A percentile compares a stretch with the other conserved stretches of the same genome.
Evolutionary conservation across 2,113 vertebrate genomes (phyloP).

Genomic region (Elgaria multicarinata): DNA sequence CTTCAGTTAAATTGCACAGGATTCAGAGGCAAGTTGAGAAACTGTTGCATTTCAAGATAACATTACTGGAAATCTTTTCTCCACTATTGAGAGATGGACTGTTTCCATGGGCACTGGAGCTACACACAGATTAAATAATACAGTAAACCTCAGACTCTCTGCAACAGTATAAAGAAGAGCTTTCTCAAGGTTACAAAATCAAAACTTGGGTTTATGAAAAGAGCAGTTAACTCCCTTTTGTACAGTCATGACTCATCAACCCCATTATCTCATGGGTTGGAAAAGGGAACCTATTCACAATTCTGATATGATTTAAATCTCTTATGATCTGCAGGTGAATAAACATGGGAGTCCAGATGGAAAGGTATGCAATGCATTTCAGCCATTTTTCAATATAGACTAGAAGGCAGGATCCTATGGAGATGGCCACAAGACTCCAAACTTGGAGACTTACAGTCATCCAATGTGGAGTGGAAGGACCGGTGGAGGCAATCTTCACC

Average conservation of each 20-base stretch:
- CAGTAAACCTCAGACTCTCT: rapidly evolving
- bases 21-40: not conserved
- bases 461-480: too few species aligned
- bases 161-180: rapidly evolving
- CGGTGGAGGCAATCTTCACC: too few species aligned
- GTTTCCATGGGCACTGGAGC: not conserved
- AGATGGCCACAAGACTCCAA: too few species aligned
- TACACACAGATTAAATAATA: not conserved
- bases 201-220: not conserved
- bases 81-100: not conserved
- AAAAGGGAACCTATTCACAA: not conserved
- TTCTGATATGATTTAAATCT: not conserved
- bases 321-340: rapidly evolving
- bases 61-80: constrained; percentile 1
- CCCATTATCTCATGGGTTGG: not conserved
- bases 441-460: too few species aligned
- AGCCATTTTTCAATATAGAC: not conserved
- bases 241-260: not conserved
- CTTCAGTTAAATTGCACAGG: not conserved
- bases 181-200: not conserved
- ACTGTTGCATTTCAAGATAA: not conserved
- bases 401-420: not conserved
- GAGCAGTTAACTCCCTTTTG: not conserved
- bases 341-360: not conserved
- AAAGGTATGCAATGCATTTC: not conserved